Evolutionary conservation across 2,113 vertebrate genomes (phyloP), one percentile per base, ranked within the genome.

Genomic region (Eulemur macaco): DNA sequence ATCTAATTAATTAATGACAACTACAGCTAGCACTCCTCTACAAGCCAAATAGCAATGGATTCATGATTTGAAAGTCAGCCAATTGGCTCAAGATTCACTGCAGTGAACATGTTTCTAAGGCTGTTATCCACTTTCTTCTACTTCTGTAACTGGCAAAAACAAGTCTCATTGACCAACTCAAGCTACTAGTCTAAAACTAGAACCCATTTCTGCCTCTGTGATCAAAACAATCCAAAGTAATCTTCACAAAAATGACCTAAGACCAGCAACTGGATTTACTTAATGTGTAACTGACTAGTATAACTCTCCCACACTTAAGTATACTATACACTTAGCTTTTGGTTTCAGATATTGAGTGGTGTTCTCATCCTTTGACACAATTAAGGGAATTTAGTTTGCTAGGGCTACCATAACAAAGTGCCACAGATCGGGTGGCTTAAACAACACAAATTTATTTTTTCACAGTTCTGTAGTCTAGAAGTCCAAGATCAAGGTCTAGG

Each of bases 1-100:
- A 31, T 37, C 52, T 85, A 84, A 91, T 96, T 96, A 94, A 93
- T 95, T 87, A 96, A 29, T 90, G 87, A 92, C 69, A 85, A 54
- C 60, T 77, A 89, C 34, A 85, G 45, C 78, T 42, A 85, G 84
- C 69, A 82, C 20, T 66, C 11, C 8, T 83, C 1, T 15, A 58
- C 89, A 86, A 95, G 42, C 25, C 39, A 96, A 83, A 84, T 7
- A 52, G 78, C 50, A 74, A 83, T 54, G 94, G 68, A 81, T 29
- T 96, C 52, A 12, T 29, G 31, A 89, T 69, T 64, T 93, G 50
- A 96, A 96, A 86, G 39, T 78, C 60, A 81, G 45, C 45, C 76
- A 73, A 45, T 13, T 78, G 74, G 77, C 54, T 45, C 50, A 31
- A 64, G n/a, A 66, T 47, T 95, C 31, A 82, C 42, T 47, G 56